Conservation (phyloP, 2,888 invertebrate species). For the Macrophya annulata region DNA sequence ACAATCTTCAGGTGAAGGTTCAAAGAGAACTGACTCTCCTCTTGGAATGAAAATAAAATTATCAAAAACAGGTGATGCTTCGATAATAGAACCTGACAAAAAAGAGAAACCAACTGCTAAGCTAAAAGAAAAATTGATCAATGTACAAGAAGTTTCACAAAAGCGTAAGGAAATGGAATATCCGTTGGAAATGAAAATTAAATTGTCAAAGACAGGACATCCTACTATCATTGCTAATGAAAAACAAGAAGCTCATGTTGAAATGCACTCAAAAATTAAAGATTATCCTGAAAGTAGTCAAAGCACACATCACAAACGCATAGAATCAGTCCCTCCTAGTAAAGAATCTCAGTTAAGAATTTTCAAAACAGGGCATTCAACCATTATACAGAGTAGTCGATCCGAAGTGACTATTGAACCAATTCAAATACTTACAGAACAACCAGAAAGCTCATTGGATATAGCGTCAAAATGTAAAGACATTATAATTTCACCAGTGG, state of each 20-base stretch:
- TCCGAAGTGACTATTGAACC: constrained; percentile 74
- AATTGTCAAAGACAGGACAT: constrained; percentile 75
- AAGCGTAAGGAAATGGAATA: constrained; percentile 57
- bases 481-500: constrained; percentile 72
- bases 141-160: constrained; percentile 21
- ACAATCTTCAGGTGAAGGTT: constrained; percentile 56
- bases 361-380: constrained; percentile 67
- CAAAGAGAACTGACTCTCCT: constrained; percentile 46
- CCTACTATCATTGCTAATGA: constrained; percentile 74
- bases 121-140: constrained; percentile 58
- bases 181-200: constrained; percentile 74
- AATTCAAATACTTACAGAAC: constrained; percentile 64
- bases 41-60: constrained; percentile 58
- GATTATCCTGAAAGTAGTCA: constrained; percentile 41
- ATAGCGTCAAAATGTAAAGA: constrained; percentile 73
- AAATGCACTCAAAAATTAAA: constrained; percentile 56
- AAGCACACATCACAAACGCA: constrained; percentile 62
- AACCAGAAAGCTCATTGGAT: constrained; percentile 63
- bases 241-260: constrained; percentile 60
- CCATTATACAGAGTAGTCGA: constrained; percentile 66
- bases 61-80: constrained; percentile 61
- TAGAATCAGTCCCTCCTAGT: constrained; percentile 15
- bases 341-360: constrained; percentile 62
- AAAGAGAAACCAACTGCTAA: constrained; percentile 68
- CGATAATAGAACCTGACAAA: constrained; percentile 68